Percentiles rank a stretch among this genome's conserved stretches.
Conservation (phyloP, 2,888 invertebrate species). For the Boloria selene region DNA sequence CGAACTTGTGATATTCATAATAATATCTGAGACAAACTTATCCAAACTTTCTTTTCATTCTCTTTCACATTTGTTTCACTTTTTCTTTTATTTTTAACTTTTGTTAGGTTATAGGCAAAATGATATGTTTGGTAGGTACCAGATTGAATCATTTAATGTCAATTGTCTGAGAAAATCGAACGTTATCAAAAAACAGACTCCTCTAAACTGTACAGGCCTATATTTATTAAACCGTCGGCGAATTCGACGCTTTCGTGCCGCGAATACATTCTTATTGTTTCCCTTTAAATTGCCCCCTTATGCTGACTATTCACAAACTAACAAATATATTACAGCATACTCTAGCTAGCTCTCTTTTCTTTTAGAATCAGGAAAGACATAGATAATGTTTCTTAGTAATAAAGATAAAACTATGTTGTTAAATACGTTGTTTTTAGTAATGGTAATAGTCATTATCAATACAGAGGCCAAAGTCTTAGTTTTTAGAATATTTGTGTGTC, state of each 20-base stretch:
- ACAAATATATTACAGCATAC: slow-evolving; percentile 3
- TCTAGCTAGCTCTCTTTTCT: slow-evolving; percentile 1
- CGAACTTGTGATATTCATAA: no score
- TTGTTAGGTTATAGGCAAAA: background rate
- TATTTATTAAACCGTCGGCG: slow-evolving; percentile 48
- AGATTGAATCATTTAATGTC: background rate
- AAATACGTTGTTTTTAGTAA: no score
- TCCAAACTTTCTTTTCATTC: background rate
- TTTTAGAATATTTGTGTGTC: no score
- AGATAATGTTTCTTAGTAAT: background rate
- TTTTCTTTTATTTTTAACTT: background rate
- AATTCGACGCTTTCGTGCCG: slow-evolving; percentile 47
- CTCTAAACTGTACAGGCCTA: slow-evolving; percentile 3
- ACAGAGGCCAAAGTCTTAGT: no score
- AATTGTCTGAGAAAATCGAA: slow-evolving; percentile 5
- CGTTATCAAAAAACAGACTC: slow-evolving; percentile 4
- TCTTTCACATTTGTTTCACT: background rate
- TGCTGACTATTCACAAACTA: slow-evolving; percentile 20
- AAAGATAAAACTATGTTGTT: no score
- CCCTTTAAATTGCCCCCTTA: slow-evolving; percentile 40
- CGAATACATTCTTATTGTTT: slow-evolving; percentile 53
- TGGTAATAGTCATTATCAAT: no score
- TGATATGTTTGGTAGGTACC: background rate
- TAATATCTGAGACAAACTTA: no score
- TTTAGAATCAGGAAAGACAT: background rate